phyloP scores from a whole-genome alignment of 2,888 invertebrate genomes.

The Acronicta alni region DNA sequence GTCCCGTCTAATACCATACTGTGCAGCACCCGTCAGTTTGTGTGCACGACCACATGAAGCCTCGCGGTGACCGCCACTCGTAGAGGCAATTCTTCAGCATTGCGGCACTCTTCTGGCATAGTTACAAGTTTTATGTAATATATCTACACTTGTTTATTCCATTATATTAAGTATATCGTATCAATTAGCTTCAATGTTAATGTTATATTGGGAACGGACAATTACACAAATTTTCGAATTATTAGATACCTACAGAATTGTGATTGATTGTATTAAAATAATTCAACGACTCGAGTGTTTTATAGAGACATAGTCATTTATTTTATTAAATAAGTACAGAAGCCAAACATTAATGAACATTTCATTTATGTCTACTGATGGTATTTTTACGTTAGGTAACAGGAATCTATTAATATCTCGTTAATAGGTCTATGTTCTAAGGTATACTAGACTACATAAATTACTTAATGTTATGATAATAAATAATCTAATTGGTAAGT shows the following conservation, averaged over 20 bases:
- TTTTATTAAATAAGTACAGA: slow-evolving; percentile 53
- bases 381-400: slow-evolving; percentile 33
- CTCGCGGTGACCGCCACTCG: slow-evolving; percentile 20
- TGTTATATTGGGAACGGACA: slow-evolving; percentile 18
- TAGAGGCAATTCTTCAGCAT: slow-evolving; percentile 32
- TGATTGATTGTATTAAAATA: slow-evolving; percentile 22
- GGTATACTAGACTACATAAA: slow-evolving; percentile 25
- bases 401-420: slow-evolving; percentile 22
- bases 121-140: slow-evolving; percentile 36
- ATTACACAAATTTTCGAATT: slow-evolving; percentile 52
- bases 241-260: slow-evolving; percentile 28
- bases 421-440: slow-evolving; percentile 16
- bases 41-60: slow-evolving; percentile 31
- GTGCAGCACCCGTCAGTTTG: slow-evolving; percentile 37
- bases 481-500: slow-evolving; percentile 60
- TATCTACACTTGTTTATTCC: background rate
- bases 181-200: slow-evolving; percentile 13
- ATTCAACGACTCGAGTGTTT: slow-evolving; percentile 27
- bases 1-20: slow-evolving; percentile 59
- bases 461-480: slow-evolving; percentile 44
- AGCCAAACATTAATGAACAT: slow-evolving; percentile 49
- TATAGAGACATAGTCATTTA: slow-evolving; percentile 23
- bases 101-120: slow-evolving; percentile 33
- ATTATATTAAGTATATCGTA: slow-evolving; percentile 11
- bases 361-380: slow-evolving; percentile 30